Base-by-base conservation (phyloP, 2,113 vertebrate species). In the Gallinago jamesoni region DNA sequence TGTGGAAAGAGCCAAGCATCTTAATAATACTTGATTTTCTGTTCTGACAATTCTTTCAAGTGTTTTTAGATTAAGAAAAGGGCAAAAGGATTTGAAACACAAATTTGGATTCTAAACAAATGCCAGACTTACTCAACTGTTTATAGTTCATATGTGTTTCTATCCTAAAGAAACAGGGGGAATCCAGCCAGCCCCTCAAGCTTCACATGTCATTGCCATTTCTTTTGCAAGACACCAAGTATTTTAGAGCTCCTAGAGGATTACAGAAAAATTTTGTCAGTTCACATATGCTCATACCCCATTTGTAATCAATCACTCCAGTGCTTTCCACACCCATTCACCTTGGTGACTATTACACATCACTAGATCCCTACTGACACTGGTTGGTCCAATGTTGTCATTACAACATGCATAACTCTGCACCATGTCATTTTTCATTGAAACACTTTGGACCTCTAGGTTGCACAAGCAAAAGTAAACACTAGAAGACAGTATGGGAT, bases 61-160 rank as follows among this genome's bases (percentile, higher is more conserved):
- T 85, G 35, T 47, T 90, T 90, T 81, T 60, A 84, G 80, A 89
- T 79, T 69, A 89, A 60, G 56, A 60, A 84, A 93, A 53, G 52
- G 59, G 35, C 56, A 81, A 88, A 92, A 86, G 39, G 37, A 72
- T 92, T 95, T 87, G 20, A 87, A 89, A 57, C 33, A 94, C 8
- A 50, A 62, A 89, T 94, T 50, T 84, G 53, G 37, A 67, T 93
- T 92, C 64, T 85, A 78, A 89, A 89, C 69, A 95, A 89, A 90
- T 75, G 39, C 72, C 73, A 87, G 52, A 94, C 72, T 81, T 81
- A 87, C 84, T 87, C 53, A 89, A 24, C 33, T 87, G 35, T 72
- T 70, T 41, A 70, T 75, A 50, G 35, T 62, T 89, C 56, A 78
- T 35, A 70, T 27, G 39, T 52, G 18, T 60, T 63, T 84, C 45